Percentiles rank a stretch among this genome's conserved stretches.
Evolutionary conservation across 2,888 invertebrate genomes (phyloP).

Genomic region (Dynastes maya): DNA sequence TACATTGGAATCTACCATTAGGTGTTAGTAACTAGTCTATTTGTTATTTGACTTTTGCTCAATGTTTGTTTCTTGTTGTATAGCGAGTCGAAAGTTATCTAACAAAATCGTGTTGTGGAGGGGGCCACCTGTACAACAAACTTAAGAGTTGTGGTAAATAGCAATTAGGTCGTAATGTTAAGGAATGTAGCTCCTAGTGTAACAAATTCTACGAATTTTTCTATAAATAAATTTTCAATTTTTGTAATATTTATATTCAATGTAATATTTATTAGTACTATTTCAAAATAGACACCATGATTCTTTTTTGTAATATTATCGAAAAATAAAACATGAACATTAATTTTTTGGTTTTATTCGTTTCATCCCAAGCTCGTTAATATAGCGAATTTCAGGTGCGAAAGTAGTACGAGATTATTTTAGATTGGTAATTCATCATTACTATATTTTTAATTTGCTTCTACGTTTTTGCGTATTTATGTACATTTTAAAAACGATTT

Average conservation of each 20-base stretch:
- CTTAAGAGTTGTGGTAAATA: background rate
- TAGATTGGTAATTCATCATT: too few relatives aligned
- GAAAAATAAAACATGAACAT: background rate
- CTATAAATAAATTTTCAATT: conserved; percentile 5
- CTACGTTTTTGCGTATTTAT: too few relatives aligned
- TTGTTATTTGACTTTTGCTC: conserved; percentile 35
- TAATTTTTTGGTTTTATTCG: background rate
- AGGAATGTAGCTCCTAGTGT: background rate
- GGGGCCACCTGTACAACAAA: background rate
- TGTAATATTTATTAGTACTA: conserved; percentile 5
- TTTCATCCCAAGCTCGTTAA: too few relatives aligned
- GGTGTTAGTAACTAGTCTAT: conserved; percentile 15
- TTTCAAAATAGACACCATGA: background rate
- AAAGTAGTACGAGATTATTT: too few relatives aligned
- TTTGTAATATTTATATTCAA: conserved; percentile 7
- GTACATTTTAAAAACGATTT: too few relatives aligned
- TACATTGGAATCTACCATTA: too few relatives aligned
- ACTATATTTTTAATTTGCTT: too few relatives aligned
- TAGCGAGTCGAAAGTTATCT: conserved; percentile 11
- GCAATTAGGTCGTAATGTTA: background rate
- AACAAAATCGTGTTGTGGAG: conserved; percentile 10
- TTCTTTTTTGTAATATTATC: too few relatives aligned
- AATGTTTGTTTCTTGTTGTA: conserved; percentile 34
- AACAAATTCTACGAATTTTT: conserved; percentile 1
- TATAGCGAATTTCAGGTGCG: too few relatives aligned